Conservation (phyloP, 1,140 invertebrate species). For the Pinna nobilis region DNA sequence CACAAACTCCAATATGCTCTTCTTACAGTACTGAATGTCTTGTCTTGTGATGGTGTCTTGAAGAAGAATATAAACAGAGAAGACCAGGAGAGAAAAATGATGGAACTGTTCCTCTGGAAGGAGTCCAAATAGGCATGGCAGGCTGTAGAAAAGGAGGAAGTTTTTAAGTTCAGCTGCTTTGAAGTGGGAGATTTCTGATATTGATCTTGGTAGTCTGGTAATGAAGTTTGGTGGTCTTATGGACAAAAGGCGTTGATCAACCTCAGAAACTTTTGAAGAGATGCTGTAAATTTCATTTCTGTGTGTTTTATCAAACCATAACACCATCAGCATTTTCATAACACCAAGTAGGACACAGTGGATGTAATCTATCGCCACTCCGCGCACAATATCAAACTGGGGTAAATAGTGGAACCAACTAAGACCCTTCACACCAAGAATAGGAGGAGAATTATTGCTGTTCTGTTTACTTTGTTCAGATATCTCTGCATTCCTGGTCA, state of each 20-base stretch:
- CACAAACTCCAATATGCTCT: neutral
- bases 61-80: neutral
- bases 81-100: conserved; percentile 2
- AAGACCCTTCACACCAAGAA: conserved; percentile 17
- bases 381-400: conserved; percentile 16
- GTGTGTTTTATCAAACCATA: conserved; percentile 23
- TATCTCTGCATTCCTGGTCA: conserved; percentile 1
- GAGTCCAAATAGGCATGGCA: conserved; percentile 19
- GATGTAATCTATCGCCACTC: conserved; percentile 17
- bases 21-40: neutral
- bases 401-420: neutral
- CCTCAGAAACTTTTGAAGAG: neutral
- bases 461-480: neutral
- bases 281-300: conserved; percentile 15
- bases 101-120: conserved; percentile 3
- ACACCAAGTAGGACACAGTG: conserved; percentile 22
- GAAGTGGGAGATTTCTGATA: conserved; percentile 5
- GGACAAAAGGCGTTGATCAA: neutral
- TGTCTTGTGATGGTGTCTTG: neutral
- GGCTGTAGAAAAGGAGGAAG: conserved; percentile 18
- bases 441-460: neutral
- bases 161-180: conserved; percentile 25
- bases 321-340: conserved; percentile 13
- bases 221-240: conserved; percentile 18
- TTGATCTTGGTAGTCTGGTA: conserved; percentile 5